phyloP scores from a whole-genome alignment of 2,888 invertebrate species.

The Linnaemya tessellans region DNA sequence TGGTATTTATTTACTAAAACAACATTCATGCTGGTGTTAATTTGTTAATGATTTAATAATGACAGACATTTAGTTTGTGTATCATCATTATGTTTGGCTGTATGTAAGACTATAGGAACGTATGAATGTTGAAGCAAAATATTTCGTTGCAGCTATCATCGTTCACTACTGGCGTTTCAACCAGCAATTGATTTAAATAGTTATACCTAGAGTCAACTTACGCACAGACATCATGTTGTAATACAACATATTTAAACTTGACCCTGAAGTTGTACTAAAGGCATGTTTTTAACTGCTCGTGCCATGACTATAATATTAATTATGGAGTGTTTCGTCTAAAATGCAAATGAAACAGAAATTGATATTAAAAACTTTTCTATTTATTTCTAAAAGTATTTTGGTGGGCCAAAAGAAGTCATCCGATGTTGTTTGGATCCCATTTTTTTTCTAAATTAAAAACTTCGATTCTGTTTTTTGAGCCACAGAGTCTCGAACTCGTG shows the following conservation, averaged over 20 bases:
- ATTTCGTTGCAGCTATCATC: conserved; percentile 31
- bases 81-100: not conserved
- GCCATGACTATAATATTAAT: conserved; percentile 25
- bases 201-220: conserved; percentile 27
- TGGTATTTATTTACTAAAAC: conserved; percentile 57
- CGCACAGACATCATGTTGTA: not conserved
- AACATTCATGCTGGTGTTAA: conserved; percentile 62
- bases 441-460: no score
- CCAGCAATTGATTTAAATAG: conserved; percentile 25
- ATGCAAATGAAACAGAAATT: not conserved
- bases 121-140: conserved; percentile 16
- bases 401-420: no score
- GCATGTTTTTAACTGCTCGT: conserved; percentile 15
- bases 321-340: not conserved
- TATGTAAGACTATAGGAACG: not conserved
- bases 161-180: conserved; percentile 11
- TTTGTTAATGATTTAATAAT: conserved; percentile 68
- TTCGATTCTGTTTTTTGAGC: no score
- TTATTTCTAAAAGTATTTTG: no score
- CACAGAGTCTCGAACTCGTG: no score
- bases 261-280: conserved; percentile 37
- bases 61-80: conserved; percentile 48
- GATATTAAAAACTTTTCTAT: not conserved
- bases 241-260: conserved; percentile 50
- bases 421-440: no score